Evolutionary conservation across 2,797 vertebrate genomes (phyloP).

Genomic region (Tragelaphus oryx): DNA sequence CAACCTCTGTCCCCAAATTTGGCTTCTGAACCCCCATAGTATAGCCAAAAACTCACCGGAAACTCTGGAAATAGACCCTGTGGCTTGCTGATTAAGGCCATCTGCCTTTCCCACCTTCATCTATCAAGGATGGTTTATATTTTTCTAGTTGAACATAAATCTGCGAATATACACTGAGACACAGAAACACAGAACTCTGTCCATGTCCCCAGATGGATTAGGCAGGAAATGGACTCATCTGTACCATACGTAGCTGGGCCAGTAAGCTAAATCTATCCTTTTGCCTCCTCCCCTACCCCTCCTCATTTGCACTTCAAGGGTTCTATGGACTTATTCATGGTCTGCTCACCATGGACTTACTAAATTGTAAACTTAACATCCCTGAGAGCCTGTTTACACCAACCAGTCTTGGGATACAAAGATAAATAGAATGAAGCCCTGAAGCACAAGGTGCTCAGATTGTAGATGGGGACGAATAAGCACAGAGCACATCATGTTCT

Average conservation of each 20-base stretch:
- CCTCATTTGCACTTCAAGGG: not conserved
- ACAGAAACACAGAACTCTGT: not conserved
- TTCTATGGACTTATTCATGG: not conserved
- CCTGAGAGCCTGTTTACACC: not conserved
- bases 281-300: too few species aligned
- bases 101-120: not conserved
- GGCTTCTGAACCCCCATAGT: not conserved
- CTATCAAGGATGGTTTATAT: not conserved
- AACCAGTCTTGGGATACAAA: not conserved
- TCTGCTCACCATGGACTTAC: not conserved
- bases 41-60: constrained; percentile 4
- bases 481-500: not conserved
- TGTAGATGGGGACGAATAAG: not conserved
- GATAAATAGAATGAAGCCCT: not conserved
- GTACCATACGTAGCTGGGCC: not conserved
- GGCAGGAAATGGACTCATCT: not conserved
- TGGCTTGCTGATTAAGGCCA: constrained; percentile 20
- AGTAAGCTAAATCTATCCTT: not conserved
- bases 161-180: not conserved
- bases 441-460: not conserved
- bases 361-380: not conserved
- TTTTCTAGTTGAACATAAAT: not conserved
- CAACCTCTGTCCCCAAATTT: constrained; percentile 18
- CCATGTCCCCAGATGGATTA: not conserved
- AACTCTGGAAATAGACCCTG: constrained; percentile 39